Conservation (phyloP, 2,113 vertebrate species). For the Chaetops frenatus region DNA sequence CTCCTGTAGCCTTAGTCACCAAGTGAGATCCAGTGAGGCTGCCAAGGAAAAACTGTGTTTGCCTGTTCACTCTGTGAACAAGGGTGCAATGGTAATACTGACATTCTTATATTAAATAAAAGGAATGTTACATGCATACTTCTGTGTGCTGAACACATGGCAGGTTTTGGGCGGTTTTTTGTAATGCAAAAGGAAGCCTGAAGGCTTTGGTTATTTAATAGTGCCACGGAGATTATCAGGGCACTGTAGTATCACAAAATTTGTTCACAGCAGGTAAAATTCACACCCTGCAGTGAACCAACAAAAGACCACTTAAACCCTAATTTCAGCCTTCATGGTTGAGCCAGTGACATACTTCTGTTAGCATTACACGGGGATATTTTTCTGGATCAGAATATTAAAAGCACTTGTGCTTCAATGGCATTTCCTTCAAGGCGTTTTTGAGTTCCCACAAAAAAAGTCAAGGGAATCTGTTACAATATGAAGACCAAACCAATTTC, state of each 20-base stretch:
- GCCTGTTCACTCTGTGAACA: not conserved
- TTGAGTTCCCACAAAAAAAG: not conserved
- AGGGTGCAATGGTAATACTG: not conserved
- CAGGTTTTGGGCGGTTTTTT: not conserved
- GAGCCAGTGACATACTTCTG: not conserved
- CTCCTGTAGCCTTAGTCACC: not conserved
- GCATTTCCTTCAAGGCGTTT: not conserved
- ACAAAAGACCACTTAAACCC: constrained; percentile 4
- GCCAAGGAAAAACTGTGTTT: not conserved
- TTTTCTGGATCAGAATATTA: not conserved
- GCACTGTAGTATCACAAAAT: not conserved
- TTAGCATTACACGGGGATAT: not conserved
- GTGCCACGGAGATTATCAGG: not conserved
- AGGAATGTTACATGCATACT: not conserved
- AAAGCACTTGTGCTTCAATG: not conserved
- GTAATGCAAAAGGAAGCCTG: not conserved
- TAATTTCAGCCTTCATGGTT: not conserved
- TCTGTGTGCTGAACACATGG: not conserved
- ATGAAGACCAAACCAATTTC: not conserved
- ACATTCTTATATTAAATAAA: not conserved
- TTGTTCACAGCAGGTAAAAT: not conserved
- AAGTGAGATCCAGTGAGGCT: not conserved
- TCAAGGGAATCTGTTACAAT: not conserved
- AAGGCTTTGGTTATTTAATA: not conserved
- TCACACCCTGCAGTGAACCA: not conserved